Conservation (phyloP, 2,888 invertebrate genomes). For the Eucriotettix oculatus region DNA sequence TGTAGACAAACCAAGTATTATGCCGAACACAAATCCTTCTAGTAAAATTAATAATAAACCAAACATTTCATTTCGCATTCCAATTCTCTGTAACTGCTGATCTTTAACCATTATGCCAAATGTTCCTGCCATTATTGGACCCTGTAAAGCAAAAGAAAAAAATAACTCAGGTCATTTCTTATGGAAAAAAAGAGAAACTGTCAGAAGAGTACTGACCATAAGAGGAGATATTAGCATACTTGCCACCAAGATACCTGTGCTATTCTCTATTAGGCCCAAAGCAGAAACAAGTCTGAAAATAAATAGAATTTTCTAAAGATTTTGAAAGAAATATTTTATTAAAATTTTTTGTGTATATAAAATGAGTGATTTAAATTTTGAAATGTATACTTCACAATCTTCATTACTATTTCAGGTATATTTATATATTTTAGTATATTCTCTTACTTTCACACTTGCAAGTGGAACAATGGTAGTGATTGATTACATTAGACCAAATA, state of each 20-base stretch:
- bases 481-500: too few relatives aligned
- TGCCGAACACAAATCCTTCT: conserved; percentile 51
- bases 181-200: neutral
- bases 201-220: conserved; percentile 35
- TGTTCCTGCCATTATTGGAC: conserved; percentile 60
- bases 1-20: conserved; percentile 32
- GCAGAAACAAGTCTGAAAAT: conserved; percentile 44
- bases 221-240: conserved; percentile 69
- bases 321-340: too few relatives aligned
- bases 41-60: conserved; percentile 47
- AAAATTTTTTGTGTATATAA: too few relatives aligned
- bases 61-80: conserved; percentile 46
- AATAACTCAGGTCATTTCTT: neutral
- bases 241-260: conserved; percentile 54
- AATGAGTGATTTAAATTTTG: too few relatives aligned
- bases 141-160: conserved; percentile 28
- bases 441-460: too few relatives aligned
- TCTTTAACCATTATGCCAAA: conserved; percentile 57
- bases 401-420: too few relatives aligned
- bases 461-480: too few relatives aligned
- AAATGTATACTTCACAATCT: too few relatives aligned
- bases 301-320: neutral
- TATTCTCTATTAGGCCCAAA: conserved; percentile 56
- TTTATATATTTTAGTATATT: too few relatives aligned
- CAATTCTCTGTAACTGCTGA: conserved; percentile 40